Evolutionary conservation across 2,113 vertebrate species (phyloP).

Genomic region (Dicrurus megarhynchus): DNA sequence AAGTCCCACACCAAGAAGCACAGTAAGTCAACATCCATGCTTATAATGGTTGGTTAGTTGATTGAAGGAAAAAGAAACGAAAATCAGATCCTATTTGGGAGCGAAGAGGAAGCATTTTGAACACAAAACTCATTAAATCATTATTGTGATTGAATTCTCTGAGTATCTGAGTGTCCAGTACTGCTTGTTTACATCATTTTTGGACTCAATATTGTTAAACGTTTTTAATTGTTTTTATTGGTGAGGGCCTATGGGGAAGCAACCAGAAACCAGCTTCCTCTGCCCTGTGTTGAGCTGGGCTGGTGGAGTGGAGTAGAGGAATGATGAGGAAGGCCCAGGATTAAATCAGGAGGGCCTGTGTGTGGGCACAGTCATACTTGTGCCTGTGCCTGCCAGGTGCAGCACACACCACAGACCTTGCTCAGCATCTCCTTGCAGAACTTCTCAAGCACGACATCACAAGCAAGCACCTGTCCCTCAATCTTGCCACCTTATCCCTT

Average conservation of each 20-base stretch:
- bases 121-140: not conserved
- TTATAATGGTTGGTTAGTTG: not conserved
- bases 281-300: not conserved
- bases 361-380: fast-evolving
- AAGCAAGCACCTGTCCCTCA: not conserved
- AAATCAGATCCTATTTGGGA: not conserved
- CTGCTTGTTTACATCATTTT: not conserved
- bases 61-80: not conserved
- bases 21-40: constrained; percentile 79
- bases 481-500: not conserved
- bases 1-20: constrained; percentile 86
- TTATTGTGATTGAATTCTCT: not conserved
- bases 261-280: not conserved
- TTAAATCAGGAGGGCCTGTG: not conserved
- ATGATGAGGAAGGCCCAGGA: not conserved
- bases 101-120: not conserved
- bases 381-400: not conserved
- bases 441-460: fast-evolving
- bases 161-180: not conserved
- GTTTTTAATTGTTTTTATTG: not conserved
- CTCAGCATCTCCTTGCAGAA: not conserved
- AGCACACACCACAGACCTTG: not conserved
- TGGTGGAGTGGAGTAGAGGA: not conserved
- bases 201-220: not conserved
- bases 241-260: not conserved